Base-by-base conservation (phyloP, 2,797 vertebrate species). In the Perodicticus potto region DNA sequence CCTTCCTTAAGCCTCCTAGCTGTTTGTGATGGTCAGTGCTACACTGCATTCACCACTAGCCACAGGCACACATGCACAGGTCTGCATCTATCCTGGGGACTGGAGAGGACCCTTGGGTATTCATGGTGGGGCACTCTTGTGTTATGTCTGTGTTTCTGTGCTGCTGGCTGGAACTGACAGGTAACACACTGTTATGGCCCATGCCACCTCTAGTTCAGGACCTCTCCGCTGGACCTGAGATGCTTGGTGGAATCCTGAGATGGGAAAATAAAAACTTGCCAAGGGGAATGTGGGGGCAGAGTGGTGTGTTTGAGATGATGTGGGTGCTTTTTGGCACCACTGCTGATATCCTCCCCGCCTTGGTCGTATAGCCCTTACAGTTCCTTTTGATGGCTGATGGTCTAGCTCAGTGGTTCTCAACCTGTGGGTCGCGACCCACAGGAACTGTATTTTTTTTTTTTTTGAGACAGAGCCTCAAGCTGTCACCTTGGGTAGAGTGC, bases 71-170 rank as follows among this genome's bases (percentile, higher is more conserved):
- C 85, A 17, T 16, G 17, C 32, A 29, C 11, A 5, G n/a, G 3
- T 37, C 76, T 34, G 49, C 59, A 37, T 88, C 53, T 82, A 69
- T 45, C 40, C 25, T 74, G 2, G 8, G 25, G 25, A 16, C 61
- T 57, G 53, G 32, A 87, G 19, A 34, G 61, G 92, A 72, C 29
- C 27, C n/a, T 69, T 77, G 45, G 81, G 53, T 69, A 63, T 92
- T 65, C 49, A 11, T 37, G 29, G 76, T 32, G 25, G 43, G 27
- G 59, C 17, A 9, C 37, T 59, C 45, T 5, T n/a, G 22, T 72
- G 69, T 59, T 72, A 37, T 80, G 73, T 57, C 93, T 1, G 11
- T 67, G 74, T 80, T 29, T 70, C 53, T 22, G 19, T 29, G 49
- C 92, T 7, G 6, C 70, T 77, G 34, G 34, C 40, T 70, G 81